phyloP scores from a whole-genome alignment of 2,888 invertebrate genomes.

The Ptychoptera contaminata region DNA sequence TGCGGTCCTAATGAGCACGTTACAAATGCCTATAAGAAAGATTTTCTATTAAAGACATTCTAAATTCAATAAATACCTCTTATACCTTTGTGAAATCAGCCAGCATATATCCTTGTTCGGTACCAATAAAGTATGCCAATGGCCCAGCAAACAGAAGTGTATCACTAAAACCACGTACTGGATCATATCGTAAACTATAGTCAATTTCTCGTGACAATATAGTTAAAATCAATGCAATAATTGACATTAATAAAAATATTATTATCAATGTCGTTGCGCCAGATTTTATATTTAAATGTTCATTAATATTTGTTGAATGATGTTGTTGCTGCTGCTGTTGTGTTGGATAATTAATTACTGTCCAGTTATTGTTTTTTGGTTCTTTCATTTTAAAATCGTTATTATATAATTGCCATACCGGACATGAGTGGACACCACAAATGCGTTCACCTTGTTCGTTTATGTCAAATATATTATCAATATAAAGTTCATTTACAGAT shows the following conservation, averaged over 20 bases:
- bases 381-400: background rate
- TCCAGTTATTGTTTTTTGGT: background rate
- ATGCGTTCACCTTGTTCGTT: conserved; percentile 37
- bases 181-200: conserved; percentile 27
- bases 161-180: conserved; percentile 33
- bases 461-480: conserved; percentile 36
- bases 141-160: conserved; percentile 53
- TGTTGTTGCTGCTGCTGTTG: background rate
- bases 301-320: no score
- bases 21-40: conserved; percentile 53
- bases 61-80: no score
- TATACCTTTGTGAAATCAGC: conserved; percentile 67
- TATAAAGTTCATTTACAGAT: conserved; percentile 9
- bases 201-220: conserved; percentile 33
- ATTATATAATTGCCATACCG: conserved; percentile 20
- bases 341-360: background rate
- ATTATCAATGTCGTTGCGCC: conserved; percentile 21
- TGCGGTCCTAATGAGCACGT: conserved; percentile 65
- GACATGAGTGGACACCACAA: conserved; percentile 43
- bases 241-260: conserved; percentile 29
- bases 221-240: conserved; percentile 31
- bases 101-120: conserved; percentile 73
- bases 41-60: background rate
- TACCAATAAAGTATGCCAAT: conserved; percentile 63
- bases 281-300: conserved; percentile 11